These are phyloP conservation scores for Dicrostonyx torquatus DNA, from an alignment of 2,797 vertebrate genomes.

Conservation along the genomic window DNA sequence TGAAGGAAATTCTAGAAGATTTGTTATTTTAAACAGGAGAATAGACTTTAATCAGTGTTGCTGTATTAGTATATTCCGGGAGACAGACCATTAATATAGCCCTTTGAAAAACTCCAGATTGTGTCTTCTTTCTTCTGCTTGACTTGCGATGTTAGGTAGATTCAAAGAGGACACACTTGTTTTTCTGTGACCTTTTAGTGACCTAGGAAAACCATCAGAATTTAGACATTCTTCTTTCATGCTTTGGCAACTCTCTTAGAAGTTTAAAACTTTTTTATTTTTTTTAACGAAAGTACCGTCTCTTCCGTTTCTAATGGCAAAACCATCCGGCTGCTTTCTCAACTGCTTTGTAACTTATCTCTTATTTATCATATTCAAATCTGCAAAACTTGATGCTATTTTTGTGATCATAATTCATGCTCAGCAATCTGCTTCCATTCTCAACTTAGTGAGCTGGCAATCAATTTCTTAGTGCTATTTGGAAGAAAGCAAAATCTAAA, in stretches of 20 bases:
- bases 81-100: not conserved
- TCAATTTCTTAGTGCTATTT: constrained; percentile 80
- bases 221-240: not conserved
- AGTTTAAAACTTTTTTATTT: not conserved
- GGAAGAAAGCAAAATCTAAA: constrained; percentile 79
- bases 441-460: constrained; percentile 77
- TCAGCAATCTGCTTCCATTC: constrained; percentile 78
- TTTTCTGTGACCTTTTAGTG: not conserved
- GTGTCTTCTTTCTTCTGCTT: not conserved
- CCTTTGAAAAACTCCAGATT: not conserved
- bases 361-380: constrained; percentile 73
- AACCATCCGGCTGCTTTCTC: not conserved
- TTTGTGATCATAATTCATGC: constrained; percentile 76
- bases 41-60: not conserved
- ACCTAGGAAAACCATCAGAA: not conserved
- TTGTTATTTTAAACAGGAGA: not conserved
- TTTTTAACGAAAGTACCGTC: not conserved
- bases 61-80: not conserved
- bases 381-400: constrained; percentile 61
- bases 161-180: not conserved
- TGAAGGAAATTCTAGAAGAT: not conserved
- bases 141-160: not conserved
- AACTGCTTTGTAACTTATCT: constrained; percentile 37
- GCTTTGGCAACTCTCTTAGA: not conserved
- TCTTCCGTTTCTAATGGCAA: constrained; percentile 16